Evolutionary conservation across 2,797 vertebrate genomes (phyloP), one percentile per base, ranked within the genome.

Genomic region (Girardinus metallicus): DNA sequence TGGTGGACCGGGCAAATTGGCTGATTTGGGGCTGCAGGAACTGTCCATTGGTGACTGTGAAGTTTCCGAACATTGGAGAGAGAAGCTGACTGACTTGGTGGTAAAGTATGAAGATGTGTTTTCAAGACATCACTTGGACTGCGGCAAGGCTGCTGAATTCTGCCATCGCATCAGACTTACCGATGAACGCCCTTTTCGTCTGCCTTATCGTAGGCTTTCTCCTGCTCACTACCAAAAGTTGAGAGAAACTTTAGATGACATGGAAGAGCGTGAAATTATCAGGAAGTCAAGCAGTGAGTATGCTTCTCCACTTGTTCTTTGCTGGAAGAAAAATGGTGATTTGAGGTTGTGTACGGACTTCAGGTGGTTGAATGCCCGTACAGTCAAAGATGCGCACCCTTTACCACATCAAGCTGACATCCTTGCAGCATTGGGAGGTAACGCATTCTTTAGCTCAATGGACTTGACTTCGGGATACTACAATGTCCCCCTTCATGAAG

Each of bases 361-460:
- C 21, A 51, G 76, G 0, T 90, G 87, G 88, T 49, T 88, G 4
- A 88, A 85, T 8, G 76, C 78, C 0, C 34, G 51, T 31, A 90
- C 85, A 10, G 23, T 74, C 49, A 74, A 55, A 9, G 47, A 74
- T 53, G 41, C 41, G 1, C 68, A 71, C 68, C 68, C 68, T 1
- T 4, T 71, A 12, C 68, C 71, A 1, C 71, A 73, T 47, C 29
- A 76, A 23, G 36, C 71, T 47, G 44, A 73, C 18, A 29, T 15
- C 1, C 43, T 57, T 29, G 53, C 53, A 57, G 53, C 53, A 0
- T 57, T 29, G 11, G 53, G 10, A 57, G 53, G 26, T 3, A 75
- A 75, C 4, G 10, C 23, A 13, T 43, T 75, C 5, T 75, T 75
- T 16, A 41, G 34, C 0, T 15, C 51, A 8, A 43, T 29, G 21